Base-by-base conservation (phyloP, 2,113 vertebrate species). In the Prunella himalayana region DNA sequence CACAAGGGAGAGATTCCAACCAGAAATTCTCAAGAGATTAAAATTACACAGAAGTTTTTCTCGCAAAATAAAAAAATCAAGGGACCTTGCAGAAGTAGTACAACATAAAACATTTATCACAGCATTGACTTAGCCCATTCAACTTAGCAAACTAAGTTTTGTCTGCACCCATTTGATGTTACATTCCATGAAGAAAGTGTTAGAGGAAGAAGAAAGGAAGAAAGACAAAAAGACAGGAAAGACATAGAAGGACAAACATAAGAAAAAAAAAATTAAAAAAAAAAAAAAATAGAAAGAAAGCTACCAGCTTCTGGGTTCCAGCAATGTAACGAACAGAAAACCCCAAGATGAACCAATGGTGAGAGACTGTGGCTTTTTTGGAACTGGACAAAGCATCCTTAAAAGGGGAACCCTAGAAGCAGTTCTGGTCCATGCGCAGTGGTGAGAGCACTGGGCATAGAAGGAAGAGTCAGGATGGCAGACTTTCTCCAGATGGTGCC, bases 261-360 rank as follows among this genome's bases (percentile, higher is more conserved):
- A 2, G n/a, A n/a, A n/a, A n/a, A n/a, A n/a, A n/a, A n/a, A n/a
- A n/a, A n/a, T 37, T 37, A 37, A 37, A 37, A 37, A 37, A 37
- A 37, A 37, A 37, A 37, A 37, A 37, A 37, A 37, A 37, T 37
- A 37, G 9, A 37, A 37, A 37, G 37, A 37, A 37, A 47, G 9
- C 19, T 28, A 73, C 15, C 19, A n/a, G 1, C 59, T 54, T 10
- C 49, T 54, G 59, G 28, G 19, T 64, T 64, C 33, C 50, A 73
- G 15, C 0, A 0, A 39, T 5, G 5, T 28, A 64, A 47, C 15
- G n/a, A 25, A 60, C 5, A 25, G 7, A 73, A 28, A 73, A 39
- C 2, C 23, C 28, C n/a, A 47, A 47, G 49, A 39, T 56, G 10
- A 54, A 37, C 37, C 37, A 37, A 37, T 37, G 37, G 9, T 37